Evolutionary conservation across 1,140 invertebrate genomes (phyloP).

Genomic region (Macrobrachium nipponense): DNA sequence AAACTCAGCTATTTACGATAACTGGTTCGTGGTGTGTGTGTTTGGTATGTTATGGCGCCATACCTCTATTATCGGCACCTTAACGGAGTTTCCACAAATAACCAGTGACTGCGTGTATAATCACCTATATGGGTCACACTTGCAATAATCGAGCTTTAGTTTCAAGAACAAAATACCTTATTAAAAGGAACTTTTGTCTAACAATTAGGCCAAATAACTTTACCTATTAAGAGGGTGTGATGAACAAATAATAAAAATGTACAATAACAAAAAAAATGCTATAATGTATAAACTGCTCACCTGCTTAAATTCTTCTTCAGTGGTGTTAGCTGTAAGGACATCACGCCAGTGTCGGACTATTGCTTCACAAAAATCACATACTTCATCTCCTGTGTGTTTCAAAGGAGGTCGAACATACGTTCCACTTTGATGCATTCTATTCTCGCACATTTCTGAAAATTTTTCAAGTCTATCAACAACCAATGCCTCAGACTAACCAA

Average conservation of each 20-base stretch:
- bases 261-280: slow-evolving; percentile 79
- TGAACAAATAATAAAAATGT: background rate
- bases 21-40: too few relatives aligned
- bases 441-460: slow-evolving; percentile 58
- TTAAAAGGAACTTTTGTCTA: background rate
- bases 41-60: too few relatives aligned
- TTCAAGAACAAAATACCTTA: background rate
- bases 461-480: background rate
- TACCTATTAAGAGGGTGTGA: background rate
- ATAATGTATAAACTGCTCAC: slow-evolving; percentile 78
- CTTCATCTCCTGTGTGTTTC: slow-evolving; percentile 54
- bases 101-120: too few relatives aligned
- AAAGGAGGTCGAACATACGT: slow-evolving; percentile 22
- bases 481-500: background rate
- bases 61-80: too few relatives aligned
- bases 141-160: too few relatives aligned
- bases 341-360: slow-evolving; percentile 79
- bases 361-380: slow-evolving; percentile 64
- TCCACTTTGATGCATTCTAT: slow-evolving; percentile 35
- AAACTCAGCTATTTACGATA: too few relatives aligned
- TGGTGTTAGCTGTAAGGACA: slow-evolving; percentile 86
- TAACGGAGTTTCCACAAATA: too few relatives aligned
- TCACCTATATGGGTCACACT: too few relatives aligned
- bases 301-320: slow-evolving; percentile 82
- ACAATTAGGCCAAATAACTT: background rate